Conservation (phyloP, 2,888 invertebrate species). For the Drosophila monieri region DNA sequence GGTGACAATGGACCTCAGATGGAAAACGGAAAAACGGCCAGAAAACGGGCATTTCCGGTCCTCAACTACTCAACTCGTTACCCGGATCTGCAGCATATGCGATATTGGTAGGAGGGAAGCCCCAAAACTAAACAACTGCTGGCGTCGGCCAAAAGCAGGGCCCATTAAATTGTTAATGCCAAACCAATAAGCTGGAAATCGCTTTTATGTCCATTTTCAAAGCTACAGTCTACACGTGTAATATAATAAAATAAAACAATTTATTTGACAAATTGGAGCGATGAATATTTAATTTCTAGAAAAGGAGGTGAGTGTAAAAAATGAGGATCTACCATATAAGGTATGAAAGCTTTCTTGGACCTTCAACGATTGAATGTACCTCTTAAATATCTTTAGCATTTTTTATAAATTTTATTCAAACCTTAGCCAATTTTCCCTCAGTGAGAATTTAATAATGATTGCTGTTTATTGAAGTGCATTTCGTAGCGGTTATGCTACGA, state of each 20-base stretch:
- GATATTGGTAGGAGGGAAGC: constrained; percentile 26
- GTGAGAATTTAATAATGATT: constrained; percentile 3
- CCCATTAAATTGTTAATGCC: constrained; percentile 38
- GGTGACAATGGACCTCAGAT: constrained; percentile 68
- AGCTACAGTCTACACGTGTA: constrained; percentile 4
- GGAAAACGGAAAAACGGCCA: constrained; percentile 58
- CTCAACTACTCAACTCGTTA: constrained; percentile 19
- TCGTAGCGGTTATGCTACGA: constrained; percentile 15
- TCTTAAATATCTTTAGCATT: too few species aligned
- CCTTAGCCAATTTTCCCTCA: neutral
- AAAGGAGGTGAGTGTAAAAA: too few species aligned
- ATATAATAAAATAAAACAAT: constrained; percentile 6
- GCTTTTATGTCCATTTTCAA: constrained; percentile 33
- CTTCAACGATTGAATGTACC: too few species aligned
- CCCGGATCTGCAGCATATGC: constrained; percentile 47
- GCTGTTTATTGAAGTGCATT: constrained; percentile 9
- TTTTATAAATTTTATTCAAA: neutral
- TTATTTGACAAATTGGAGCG: neutral
- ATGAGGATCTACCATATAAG: too few species aligned
- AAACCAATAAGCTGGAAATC: constrained; percentile 41
- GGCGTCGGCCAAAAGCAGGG: constrained; percentile 33
- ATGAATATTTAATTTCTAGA: neutral
- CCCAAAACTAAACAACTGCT: constrained; percentile 36
- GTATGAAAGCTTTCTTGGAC: too few species aligned
- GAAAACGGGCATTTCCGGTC: constrained; percentile 63